These are phyloP conservation scores for Capitulum mitella DNA, from an alignment of 2,888 invertebrate species.

Conservation along the genomic window DNA sequence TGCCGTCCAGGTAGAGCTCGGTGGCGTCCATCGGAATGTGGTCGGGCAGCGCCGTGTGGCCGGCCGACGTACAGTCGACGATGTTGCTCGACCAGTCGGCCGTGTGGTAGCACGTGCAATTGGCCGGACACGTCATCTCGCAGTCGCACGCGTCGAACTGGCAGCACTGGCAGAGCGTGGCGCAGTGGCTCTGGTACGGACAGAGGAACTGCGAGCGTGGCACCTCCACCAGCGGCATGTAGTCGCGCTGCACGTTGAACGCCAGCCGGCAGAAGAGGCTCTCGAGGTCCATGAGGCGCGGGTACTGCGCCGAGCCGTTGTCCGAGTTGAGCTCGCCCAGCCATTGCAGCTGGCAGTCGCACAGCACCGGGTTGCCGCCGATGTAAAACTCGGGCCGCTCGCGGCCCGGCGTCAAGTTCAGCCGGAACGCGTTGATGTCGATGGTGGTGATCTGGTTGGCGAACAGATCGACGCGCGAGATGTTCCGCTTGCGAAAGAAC, in stretches of 20 bases:
- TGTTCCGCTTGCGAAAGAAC: slow-evolving; percentile 58
- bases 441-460: slow-evolving; percentile 64
- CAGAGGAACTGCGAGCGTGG: slow-evolving; percentile 70
- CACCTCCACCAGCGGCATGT: slow-evolving; percentile 39
- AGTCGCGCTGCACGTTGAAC: slow-evolving; percentile 43
- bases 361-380: slow-evolving; percentile 72
- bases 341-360: slow-evolving; percentile 85
- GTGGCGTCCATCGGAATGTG: slow-evolving; percentile 83
- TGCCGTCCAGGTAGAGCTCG: slow-evolving; percentile 77
- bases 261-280: slow-evolving; percentile 66
- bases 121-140: slow-evolving; percentile 80
- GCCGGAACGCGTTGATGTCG: slow-evolving; percentile 62
- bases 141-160: slow-evolving; percentile 86
- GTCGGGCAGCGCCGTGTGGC: slow-evolving; percentile 58
- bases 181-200: slow-evolving; percentile 73
- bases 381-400: slow-evolving; percentile 71
- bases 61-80: slow-evolving; percentile 61
- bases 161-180: slow-evolving; percentile 79
- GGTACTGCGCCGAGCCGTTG: slow-evolving; percentile 68
- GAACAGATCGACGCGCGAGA: slow-evolving; percentile 68
- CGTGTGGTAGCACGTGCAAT: slow-evolving; percentile 72
- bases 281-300: slow-evolving; percentile 70
- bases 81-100: slow-evolving; percentile 77
- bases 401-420: slow-evolving; percentile 63
- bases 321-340: slow-evolving; percentile 67